These are phyloP conservation scores for Anolis sagrei DNA, from an alignment of 2,113 vertebrate species.

Conservation along the genomic window DNA sequence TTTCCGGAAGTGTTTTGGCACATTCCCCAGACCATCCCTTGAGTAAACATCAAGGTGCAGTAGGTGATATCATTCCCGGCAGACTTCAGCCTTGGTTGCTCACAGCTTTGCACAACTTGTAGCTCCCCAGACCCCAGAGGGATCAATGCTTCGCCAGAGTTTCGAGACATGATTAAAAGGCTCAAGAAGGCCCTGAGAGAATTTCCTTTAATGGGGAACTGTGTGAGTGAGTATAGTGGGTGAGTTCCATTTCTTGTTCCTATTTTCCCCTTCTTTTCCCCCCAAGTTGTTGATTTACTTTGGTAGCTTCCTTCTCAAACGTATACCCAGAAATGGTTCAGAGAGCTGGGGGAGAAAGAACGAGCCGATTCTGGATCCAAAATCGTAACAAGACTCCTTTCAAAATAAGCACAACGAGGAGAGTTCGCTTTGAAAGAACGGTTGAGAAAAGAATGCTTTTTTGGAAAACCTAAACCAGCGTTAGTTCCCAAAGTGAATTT, in stretches of 20 bases:
- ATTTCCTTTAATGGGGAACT: conserved; percentile 89
- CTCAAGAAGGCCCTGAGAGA: conserved; percentile 75
- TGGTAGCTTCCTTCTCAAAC: conserved; percentile 53
- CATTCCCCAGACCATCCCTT: conserved; percentile 63
- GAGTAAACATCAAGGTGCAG: conserved; percentile 81
- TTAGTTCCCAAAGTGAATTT: conserved; percentile 44
- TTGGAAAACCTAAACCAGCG: conserved; percentile 31
- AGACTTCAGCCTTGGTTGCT: conserved; percentile 69
- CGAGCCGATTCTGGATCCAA: conserved; percentile 48
- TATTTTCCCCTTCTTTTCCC: conserved; percentile 21
- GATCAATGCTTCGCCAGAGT: conserved; percentile 72
- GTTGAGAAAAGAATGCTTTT: conserved; percentile 34
- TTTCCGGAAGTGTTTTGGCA: conserved; percentile 67
- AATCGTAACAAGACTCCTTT: conserved; percentile 30
- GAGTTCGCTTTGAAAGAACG: conserved; percentile 34
- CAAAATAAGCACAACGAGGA: conserved; percentile 22
- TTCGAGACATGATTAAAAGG: conserved; percentile 80
- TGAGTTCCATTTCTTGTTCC: conserved; percentile 79
- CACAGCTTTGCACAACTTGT: conserved; percentile 68
- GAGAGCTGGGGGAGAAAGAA: conserved; percentile 50
- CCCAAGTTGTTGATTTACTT: conserved; percentile 62
- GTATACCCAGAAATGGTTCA: conserved; percentile 53
- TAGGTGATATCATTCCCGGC: conserved; percentile 67
- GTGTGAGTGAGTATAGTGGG: conserved; percentile 91
- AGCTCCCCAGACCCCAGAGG: conserved; percentile 69